These are phyloP conservation scores for Sylvietta virens DNA, from an alignment of 2,113 vertebrate genomes.

Conservation along the genomic window DNA sequence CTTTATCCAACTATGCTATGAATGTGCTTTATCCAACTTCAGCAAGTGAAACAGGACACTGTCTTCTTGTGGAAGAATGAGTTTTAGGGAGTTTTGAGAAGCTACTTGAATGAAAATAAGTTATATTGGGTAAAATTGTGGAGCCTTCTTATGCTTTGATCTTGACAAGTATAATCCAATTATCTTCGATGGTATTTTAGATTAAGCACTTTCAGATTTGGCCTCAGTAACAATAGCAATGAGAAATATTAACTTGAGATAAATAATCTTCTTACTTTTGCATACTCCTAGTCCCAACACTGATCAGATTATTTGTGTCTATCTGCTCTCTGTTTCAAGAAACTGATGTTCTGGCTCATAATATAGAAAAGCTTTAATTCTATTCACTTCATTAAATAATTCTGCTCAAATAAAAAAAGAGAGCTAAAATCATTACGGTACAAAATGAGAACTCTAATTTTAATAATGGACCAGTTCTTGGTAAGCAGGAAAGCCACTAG, in stretches of 20 bases:
- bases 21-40: background rate
- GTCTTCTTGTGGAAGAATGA: background rate
- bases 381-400: background rate
- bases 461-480: background rate
- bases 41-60: background rate
- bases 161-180: background rate
- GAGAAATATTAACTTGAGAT: background rate
- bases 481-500: background rate
- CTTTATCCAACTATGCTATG: too few relatives aligned
- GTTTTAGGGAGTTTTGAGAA: background rate
- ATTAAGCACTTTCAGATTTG: background rate
- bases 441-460: background rate
- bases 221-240: background rate
- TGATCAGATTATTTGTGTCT: background rate
- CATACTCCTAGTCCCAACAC: background rate
- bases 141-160: background rate
- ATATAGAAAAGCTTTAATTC: background rate
- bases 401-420: background rate
- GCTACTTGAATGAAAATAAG: background rate
- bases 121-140: background rate
- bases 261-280: background rate
- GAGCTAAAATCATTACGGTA: background rate
- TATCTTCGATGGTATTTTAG: background rate
- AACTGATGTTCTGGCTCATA: background rate
- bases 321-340: background rate